A percentile compares a stretch with the other conserved stretches of the same genome.
Conservation (phyloP, 1,140 invertebrate species). For the Conopomorpha cramerella region DNA sequence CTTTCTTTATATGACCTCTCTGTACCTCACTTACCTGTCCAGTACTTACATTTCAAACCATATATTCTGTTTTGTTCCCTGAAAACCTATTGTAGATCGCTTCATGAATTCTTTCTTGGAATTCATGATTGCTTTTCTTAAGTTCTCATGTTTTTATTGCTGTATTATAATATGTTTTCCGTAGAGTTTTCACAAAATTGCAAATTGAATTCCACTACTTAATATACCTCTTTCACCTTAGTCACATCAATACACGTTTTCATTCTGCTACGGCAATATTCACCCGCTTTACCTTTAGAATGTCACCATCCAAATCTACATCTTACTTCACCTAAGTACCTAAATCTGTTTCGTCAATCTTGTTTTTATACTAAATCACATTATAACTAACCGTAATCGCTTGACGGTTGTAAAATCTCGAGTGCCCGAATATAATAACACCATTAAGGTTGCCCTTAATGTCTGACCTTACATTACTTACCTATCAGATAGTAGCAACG, state of each 20-base stretch:
- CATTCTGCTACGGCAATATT: too few relatives aligned
- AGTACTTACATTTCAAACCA: background rate
- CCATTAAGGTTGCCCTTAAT: too few relatives aligned
- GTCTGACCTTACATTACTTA: background rate
- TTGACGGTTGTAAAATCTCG: too few relatives aligned
- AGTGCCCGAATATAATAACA: too few relatives aligned
- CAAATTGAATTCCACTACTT: too few relatives aligned
- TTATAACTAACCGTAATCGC: background rate
- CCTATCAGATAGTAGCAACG: constrained; percentile 8
- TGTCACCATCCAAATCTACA: too few relatives aligned
- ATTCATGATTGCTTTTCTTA: background rate
- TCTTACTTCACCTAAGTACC: too few relatives aligned
- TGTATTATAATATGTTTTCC: background rate
- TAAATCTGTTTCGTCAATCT: too few relatives aligned
- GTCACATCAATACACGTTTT: too few relatives aligned
- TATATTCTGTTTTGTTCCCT: background rate
- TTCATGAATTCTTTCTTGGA: background rate
- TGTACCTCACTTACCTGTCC: background rate
- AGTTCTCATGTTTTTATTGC: background rate
- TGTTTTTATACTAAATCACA: background rate
- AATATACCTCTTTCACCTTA: too few relatives aligned
- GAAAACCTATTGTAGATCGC: constrained; percentile 9
- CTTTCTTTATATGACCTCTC: background rate
- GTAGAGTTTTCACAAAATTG: too few relatives aligned
- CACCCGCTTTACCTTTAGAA: too few relatives aligned